Evolutionary conservation across 1,140 invertebrate genomes (phyloP).

Genomic region (Trypoxylus dichotomus): DNA sequence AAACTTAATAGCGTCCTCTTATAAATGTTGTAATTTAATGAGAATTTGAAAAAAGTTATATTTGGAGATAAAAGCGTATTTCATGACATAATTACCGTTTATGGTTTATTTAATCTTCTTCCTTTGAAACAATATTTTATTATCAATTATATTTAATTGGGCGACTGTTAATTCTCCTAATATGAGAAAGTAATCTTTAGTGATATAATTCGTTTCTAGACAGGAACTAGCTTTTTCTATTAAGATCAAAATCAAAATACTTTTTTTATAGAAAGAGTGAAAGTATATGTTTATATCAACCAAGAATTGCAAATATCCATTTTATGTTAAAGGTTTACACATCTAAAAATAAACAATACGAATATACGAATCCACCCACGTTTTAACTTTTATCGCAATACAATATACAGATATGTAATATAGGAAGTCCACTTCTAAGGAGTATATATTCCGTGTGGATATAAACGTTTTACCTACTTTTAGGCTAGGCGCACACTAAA

Average conservation of each 20-base stretch:
- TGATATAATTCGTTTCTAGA: too few relatives aligned
- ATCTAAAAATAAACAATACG: neutral
- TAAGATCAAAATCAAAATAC: neutral
- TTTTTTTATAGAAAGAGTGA: neutral
- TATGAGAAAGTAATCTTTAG: too few relatives aligned
- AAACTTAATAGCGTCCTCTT: neutral
- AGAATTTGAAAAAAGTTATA: neutral
- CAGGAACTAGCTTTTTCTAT: too few relatives aligned
- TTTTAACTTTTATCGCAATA: neutral
- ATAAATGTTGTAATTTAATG: neutral
- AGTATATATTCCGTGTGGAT: neutral
- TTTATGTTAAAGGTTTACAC: neutral
- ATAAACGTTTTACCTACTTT: neutral
- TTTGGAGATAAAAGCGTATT: neutral
- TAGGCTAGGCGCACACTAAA: too few relatives aligned
- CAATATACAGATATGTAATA: conserved; percentile 7
- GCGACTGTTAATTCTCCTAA: too few relatives aligned
- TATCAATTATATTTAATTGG: too few relatives aligned
- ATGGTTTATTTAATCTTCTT: too few relatives aligned
- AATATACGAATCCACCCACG: neutral
- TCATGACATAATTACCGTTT: too few relatives aligned
- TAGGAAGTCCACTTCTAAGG: neutral
- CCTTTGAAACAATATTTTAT: too few relatives aligned
- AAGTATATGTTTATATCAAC: too few relatives aligned
- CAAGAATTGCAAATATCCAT: too few relatives aligned